These are phyloP conservation scores for Ectemnius lituratus DNA, from an alignment of 2,888 invertebrate species.

Conservation along the genomic window DNA sequence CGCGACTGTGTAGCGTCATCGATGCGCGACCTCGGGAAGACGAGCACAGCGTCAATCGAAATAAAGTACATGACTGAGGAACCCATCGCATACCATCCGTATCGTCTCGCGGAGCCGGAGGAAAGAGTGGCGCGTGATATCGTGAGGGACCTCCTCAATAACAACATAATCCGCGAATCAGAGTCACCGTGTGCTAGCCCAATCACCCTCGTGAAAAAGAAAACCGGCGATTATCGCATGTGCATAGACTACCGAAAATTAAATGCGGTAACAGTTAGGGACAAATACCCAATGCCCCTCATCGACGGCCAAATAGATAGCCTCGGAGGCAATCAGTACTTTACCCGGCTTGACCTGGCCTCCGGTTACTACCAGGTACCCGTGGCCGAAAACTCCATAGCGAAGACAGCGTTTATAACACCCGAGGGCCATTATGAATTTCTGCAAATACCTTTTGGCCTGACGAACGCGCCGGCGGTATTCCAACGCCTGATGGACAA, in stretches of 20 bases:
- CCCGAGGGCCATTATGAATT: slow-evolving; percentile 6
- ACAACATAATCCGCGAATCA: slow-evolving; percentile 6
- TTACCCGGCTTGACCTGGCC: background rate
- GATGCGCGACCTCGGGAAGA: slow-evolving; percentile 8
- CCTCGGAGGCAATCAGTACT: background rate
- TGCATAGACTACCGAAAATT: background rate
- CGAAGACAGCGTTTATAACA: slow-evolving; percentile 12
- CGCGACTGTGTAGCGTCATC: slow-evolving; percentile 8
- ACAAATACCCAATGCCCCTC: slow-evolving; percentile 1
- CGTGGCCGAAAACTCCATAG: background rate
- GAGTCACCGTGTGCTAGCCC: slow-evolving; percentile 13
- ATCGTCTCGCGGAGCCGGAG: background rate
- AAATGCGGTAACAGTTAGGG: slow-evolving; percentile 12
- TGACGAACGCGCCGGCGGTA: slow-evolving; percentile 12
- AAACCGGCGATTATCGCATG: background rate
- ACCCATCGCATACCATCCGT: background rate
- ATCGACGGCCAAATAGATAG: slow-evolving; percentile 2
- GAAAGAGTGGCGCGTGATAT: background rate
- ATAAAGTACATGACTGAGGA: background rate
- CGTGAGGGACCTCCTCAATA: background rate
- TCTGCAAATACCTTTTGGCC: slow-evolving; percentile 5
- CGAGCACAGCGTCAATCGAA: background rate
- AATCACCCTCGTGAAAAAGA: slow-evolving; percentile 17
- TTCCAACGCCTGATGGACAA: background rate
- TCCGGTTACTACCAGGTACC: slow-evolving; percentile 10